Conservation (phyloP, 2,797 vertebrate species). For the Rhynchotus rufescens region DNA sequence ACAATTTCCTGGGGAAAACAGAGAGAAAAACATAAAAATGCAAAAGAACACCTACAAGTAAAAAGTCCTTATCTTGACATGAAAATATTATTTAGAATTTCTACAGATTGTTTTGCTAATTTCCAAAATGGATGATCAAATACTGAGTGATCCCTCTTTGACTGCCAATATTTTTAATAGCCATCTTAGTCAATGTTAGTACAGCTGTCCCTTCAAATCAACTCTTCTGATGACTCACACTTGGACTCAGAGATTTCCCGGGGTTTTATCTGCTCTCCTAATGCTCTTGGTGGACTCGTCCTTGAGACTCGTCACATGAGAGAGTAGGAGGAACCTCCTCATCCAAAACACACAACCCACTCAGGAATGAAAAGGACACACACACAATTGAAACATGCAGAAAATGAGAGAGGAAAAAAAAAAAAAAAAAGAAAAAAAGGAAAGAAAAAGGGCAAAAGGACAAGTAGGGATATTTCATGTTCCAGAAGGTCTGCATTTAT, state of each 20-base stretch:
- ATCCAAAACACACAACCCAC: conserved; percentile 64
- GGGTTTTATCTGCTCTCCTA: conserved; percentile 68
- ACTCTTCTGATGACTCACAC: conserved; percentile 66
- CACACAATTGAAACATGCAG: conserved; percentile 8
- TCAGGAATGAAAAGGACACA: not conserved
- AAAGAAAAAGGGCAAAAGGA: no score
- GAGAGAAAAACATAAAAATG: conserved; percentile 55
- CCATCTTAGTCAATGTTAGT: conserved; percentile 78
- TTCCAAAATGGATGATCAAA: conserved; percentile 64
- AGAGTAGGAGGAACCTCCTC: conserved; percentile 5
- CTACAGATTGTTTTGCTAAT: conserved; percentile 68
- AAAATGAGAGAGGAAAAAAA: not conserved
- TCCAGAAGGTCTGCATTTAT: not conserved
- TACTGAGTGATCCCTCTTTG: conserved; percentile 55
- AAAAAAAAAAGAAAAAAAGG: no score
- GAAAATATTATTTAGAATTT: conserved; percentile 66
- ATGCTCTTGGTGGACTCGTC: conserved; percentile 36
- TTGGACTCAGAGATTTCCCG: conserved; percentile 61
- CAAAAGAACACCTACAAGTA: conserved; percentile 5
- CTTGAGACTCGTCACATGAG: not conserved
- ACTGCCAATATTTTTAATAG: conserved; percentile 75
- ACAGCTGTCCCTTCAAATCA: conserved; percentile 75
- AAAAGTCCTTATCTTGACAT: conserved; percentile 53
- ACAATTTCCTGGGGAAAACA: conserved; percentile 24
- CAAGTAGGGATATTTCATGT: not conserved